Base-by-base conservation (phyloP, 2,113 vertebrate genomes). In the Petrocephalus zakoni region DNA sequence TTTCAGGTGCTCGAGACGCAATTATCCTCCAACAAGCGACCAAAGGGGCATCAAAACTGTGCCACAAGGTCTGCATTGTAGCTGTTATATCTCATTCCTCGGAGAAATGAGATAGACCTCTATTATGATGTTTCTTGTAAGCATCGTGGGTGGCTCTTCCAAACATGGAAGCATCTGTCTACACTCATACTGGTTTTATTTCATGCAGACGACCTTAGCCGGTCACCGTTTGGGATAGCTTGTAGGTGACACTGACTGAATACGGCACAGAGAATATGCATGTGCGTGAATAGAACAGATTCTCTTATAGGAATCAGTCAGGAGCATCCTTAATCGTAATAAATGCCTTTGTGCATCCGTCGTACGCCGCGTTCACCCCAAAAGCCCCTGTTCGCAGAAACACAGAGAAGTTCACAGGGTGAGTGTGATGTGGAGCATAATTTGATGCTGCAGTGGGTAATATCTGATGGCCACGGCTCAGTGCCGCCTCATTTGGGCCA, bases 401-500 rank as follows among this genome's bases (percentile, higher is more conserved):
- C 34, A 64, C 21, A 64, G n/a, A 42, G 17, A 78, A 78, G 72
- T 87, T 87, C 21, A 42, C 34, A 10, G 13, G 15, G 29, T 10
- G 51, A 34, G 56, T 47, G 42, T 61, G 55, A 87, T 47, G 4
- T 1, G 56, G 29, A 21, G 58, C 17, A 87, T 10, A 64, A 53
- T 86, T 61, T 61, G 29, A 19, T 87, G 86, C 37, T 58, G 56
- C 19, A 51, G 85, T 52, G 56, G 86, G 61, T 49, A 52, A 51
- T 29, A 87, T 90, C 75, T 90, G 82, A 87, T 49, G 56, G 85
- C 86, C 64, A 86, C 83, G 78, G 53, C 68, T 82, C 68, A 34
- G 42, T 90, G 81, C 42, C 58, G 93, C 91, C 87, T 93, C 92
- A 91, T 94, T 91, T 92, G 75, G 94, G 91, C 90, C 90, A 92